Conservation (phyloP, 2,888 invertebrate species). For the Acanthosepion esculentum region DNA sequence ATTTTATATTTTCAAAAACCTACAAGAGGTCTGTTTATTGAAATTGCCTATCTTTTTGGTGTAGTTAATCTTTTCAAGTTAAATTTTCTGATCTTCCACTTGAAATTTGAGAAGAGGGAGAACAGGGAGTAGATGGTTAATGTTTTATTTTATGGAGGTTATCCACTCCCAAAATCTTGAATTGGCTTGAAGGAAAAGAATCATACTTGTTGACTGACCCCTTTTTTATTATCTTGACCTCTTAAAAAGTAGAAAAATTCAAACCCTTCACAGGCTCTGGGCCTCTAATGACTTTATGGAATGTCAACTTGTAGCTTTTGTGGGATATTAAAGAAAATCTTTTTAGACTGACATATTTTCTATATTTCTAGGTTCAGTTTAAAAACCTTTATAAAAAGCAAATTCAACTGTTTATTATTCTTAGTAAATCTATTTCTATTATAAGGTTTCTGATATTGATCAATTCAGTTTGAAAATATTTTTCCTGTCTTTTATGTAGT, state of each 20-base stretch:
- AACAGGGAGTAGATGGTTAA: not conserved
- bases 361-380: not conserved
- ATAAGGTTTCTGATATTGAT: not conserved
- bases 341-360: no score
- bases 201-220: not conserved
- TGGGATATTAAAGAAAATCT: not conserved
- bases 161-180: not conserved
- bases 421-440: not conserved
- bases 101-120: not conserved
- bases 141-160: not conserved
- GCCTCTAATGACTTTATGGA: not conserved
- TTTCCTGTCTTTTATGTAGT: no score
- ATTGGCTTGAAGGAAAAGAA: not conserved
- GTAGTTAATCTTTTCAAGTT: not conserved
- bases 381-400: not conserved
- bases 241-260: not conserved
- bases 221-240: not conserved
- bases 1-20: no score
- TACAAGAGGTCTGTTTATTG: no score
- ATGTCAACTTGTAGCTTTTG: not conserved
- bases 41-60: no score
- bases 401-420: not conserved
- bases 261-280: not conserved
- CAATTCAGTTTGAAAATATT: not conserved
- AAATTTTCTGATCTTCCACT: not conserved